Base-by-base conservation (phyloP, 2,797 vertebrate species). In the Pteronotus mesoamericanus region DNA sequence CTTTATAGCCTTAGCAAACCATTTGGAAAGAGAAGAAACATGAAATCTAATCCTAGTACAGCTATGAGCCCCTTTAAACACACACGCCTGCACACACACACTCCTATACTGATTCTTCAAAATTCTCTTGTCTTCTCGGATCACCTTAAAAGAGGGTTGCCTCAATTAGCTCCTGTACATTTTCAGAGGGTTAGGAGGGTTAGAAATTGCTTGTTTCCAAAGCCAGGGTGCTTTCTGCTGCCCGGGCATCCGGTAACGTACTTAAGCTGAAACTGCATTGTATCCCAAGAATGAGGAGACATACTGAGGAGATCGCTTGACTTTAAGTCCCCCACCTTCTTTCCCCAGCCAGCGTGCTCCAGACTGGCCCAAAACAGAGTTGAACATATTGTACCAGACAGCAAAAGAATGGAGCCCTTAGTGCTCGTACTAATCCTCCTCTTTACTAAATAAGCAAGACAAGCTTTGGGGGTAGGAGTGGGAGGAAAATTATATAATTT, bases 401-500 rank as follows among this genome's bases (percentile, higher is more conserved):
- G 96, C 86, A 95, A 90, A 91, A 97, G 97, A 93, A 97, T 88
- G 93, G 96, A 82, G 0, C 95, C 96, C 98, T 98, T 92, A 98
- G 97, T 96, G 93, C 97, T 97, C 89, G 1, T 0, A 0, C 97
- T 98, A 98, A 98, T 98, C 98, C 98, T 94, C 87, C 97, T 98
- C 98, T 98, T 97, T 96, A 97, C 96, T 98, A 97, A 98, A 98
- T 97, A 98, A 98, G 97, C 97, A 97, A 98, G 98, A 98, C 98
- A 98, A 98, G 98, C 96, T 97, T 97, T 94, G 91, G 97, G 94
- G 97, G 39, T 39, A 53, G 74, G 94, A 78, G n/a, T 82, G 71
- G 94, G 75, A 89, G 48, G 75, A 96, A 98, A 98, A 98, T 98
- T 98, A 98, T 98, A 98, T 98, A 95, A 98, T 98, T 98, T 98